These are phyloP conservation scores for Zaprionus vittiger DNA, from an alignment of 1,140 invertebrate species.

Conservation along the genomic window DNA sequence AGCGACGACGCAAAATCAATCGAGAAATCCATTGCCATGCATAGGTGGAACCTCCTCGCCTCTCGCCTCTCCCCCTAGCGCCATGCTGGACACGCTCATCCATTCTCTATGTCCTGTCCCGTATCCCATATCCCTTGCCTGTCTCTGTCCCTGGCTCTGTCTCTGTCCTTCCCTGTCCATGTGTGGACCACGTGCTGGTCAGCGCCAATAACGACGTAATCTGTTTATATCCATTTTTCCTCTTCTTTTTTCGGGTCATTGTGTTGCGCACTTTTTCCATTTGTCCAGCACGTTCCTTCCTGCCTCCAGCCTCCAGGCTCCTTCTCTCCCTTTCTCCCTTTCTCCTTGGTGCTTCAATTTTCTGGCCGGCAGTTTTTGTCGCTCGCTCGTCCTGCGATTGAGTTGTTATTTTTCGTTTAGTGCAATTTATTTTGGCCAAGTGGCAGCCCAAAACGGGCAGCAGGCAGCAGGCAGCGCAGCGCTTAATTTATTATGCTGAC, in stretches of 20 bases:
- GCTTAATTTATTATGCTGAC: slow-evolving; percentile 80
- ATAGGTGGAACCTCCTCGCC: slow-evolving; percentile 50
- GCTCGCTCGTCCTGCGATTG: slow-evolving; percentile 60
- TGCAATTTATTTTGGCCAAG: slow-evolving; percentile 83
- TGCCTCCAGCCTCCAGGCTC: neutral
- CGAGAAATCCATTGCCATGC: slow-evolving; percentile 69
- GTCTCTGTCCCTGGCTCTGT: slow-evolving; percentile 13
- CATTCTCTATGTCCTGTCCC: slow-evolving; percentile 41
- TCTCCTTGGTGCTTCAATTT: slow-evolving; percentile 65
- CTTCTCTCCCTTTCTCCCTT: neutral
- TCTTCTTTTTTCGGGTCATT: slow-evolving; percentile 56
- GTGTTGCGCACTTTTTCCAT: slow-evolving; percentile 80
- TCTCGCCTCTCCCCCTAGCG: neutral
- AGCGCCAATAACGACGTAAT: slow-evolving; percentile 82
- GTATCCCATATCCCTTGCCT: slow-evolving; percentile 12
- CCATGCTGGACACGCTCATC: slow-evolving; percentile 37
- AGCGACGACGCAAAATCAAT: slow-evolving; percentile 74
- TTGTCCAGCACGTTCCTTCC: slow-evolving; percentile 47
- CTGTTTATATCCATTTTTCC: slow-evolving; percentile 79
- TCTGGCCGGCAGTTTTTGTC: slow-evolving; percentile 80
- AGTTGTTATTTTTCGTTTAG: slow-evolving; percentile 83
- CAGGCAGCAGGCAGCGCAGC: slow-evolving; percentile 43
- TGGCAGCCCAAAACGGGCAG: slow-evolving; percentile 72
- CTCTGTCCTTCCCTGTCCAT: slow-evolving; percentile 40
- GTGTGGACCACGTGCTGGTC: slow-evolving; percentile 80